Evolutionary conservation across 1,140 invertebrate species (phyloP).

Genomic region (Trichoplusia ni): DNA sequence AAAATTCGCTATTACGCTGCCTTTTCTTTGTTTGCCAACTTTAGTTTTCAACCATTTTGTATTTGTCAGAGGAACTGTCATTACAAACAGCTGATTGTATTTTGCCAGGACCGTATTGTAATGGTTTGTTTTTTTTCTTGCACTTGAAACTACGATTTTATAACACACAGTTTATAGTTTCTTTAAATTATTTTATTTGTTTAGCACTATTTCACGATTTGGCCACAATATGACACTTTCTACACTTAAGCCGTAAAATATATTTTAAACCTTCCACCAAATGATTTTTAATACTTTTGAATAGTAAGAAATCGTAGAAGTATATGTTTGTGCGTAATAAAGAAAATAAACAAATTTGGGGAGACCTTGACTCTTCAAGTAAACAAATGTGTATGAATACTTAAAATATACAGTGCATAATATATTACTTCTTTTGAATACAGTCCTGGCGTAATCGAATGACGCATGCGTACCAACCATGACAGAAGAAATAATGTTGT

Average conservation of each 20-base stretch:
- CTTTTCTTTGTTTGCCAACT: conserved; percentile 82
- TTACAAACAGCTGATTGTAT: conserved; percentile 83
- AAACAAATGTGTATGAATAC: too few relatives aligned
- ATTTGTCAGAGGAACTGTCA: conserved; percentile 82
- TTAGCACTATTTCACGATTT: too few relatives aligned
- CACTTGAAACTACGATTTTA: background rate
- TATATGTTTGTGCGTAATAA: too few relatives aligned
- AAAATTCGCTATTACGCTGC: conserved; percentile 73
- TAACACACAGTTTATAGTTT: too few relatives aligned
- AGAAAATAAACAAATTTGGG: too few relatives aligned
- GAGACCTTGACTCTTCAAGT: too few relatives aligned
- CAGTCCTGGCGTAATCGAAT: conserved; percentile 58
- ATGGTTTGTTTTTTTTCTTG: background rate
- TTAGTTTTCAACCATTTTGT: conserved; percentile 82
- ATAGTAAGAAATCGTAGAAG: too few relatives aligned
- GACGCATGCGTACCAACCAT: conserved; percentile 78
- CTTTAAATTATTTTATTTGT: too few relatives aligned
- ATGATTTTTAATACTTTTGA: too few relatives aligned
- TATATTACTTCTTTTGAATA: conserved; percentile 34
- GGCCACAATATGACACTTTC: too few relatives aligned
- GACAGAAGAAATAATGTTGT: conserved; percentile 61
- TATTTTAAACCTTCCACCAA: too few relatives aligned
- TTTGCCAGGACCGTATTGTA: conserved; percentile 68
- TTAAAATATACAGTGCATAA: background rate
- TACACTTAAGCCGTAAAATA: too few relatives aligned